Evolutionary conservation across 2,113 vertebrate genomes (phyloP).

Genomic region (Delphinus delphis): DNA sequence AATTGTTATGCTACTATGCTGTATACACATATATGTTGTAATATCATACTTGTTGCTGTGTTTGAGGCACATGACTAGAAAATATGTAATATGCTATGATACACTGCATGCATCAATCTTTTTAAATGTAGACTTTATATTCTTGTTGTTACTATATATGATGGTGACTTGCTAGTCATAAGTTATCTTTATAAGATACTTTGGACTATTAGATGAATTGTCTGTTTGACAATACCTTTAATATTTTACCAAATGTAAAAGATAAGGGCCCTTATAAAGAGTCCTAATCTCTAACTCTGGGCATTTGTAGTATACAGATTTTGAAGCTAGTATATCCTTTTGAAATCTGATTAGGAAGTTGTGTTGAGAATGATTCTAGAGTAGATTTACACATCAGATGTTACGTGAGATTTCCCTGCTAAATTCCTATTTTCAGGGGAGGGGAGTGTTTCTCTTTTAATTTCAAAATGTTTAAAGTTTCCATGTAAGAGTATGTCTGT

Average conservation of each 20-base stretch:
- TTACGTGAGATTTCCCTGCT: slow-evolving; percentile 74
- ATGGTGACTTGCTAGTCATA: slow-evolving; percentile 83
- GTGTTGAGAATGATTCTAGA: slow-evolving; percentile 77
- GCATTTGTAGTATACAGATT: slow-evolving; percentile 76
- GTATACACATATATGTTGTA: slow-evolving; percentile 80
- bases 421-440: slow-evolving; percentile 62
- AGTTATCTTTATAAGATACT: slow-evolving; percentile 88
- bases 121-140: slow-evolving; percentile 82
- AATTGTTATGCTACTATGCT: slow-evolving; percentile 81
- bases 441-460: slow-evolving; percentile 61
- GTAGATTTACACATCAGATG: slow-evolving; percentile 66
- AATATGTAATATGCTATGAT: slow-evolving; percentile 78
- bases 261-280: slow-evolving; percentile 71
- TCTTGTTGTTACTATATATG: slow-evolving; percentile 83
- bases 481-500: slow-evolving; percentile 69
- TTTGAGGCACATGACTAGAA: slow-evolving; percentile 83
- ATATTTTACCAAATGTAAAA: slow-evolving; percentile 80
- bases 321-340: slow-evolving; percentile 72
- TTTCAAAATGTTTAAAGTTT: slow-evolving; percentile 63
- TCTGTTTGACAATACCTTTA: slow-evolving; percentile 81
- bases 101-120: slow-evolving; percentile 82
- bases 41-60: slow-evolving; percentile 80
- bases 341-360: slow-evolving; percentile 68
- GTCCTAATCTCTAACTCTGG: slow-evolving; percentile 77
- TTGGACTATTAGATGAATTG: slow-evolving; percentile 78